Evolutionary conservation across 2,888 invertebrate species (phyloP).

Genomic region (Eupsilia transversa): DNA sequence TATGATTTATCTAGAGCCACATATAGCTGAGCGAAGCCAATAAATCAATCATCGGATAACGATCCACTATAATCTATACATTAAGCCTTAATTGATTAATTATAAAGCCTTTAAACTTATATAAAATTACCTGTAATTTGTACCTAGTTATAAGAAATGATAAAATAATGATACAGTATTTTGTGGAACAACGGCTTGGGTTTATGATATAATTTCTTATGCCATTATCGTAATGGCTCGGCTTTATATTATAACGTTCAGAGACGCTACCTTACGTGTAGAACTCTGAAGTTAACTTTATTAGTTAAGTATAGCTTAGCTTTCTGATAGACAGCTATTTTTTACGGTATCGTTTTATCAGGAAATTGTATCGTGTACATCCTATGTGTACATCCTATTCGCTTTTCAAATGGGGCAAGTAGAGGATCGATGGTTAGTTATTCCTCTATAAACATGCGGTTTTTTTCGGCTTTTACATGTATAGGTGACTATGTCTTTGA

Average conservation of each 20-base stretch:
- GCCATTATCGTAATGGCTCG: conserved; percentile 35
- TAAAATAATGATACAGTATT: conserved; percentile 36
- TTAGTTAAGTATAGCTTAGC: conserved; percentile 39
- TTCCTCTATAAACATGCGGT: neutral
- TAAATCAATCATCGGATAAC: conserved; percentile 45
- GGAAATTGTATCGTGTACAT: conserved; percentile 12
- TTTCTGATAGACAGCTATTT: conserved; percentile 14
- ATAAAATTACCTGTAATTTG: conserved; percentile 37
- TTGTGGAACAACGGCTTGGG: conserved; percentile 23
- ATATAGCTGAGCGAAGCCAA: conserved; percentile 13
- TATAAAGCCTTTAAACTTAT: conserved; percentile 45
- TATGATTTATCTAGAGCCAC: conserved; percentile 33
- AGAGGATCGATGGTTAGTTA: neutral
- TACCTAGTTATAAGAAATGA: conserved; percentile 43
- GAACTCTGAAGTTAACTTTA: conserved; percentile 37
- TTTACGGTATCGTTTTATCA: conserved; percentile 11
- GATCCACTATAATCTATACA: conserved; percentile 37
- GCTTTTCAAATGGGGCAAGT: neutral
- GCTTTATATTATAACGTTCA: conserved; percentile 19
- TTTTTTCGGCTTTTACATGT: neutral
- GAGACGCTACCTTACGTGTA: conserved; percentile 14
- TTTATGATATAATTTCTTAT: conserved; percentile 37
- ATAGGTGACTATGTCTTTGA: neutral
- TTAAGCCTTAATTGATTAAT: conserved; percentile 48
- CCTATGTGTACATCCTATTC: neutral